Percentiles rank a stretch among this genome's conserved stretches.
Conservation (phyloP, 2,797 vertebrate species). For the Argentina silus region DNA sequence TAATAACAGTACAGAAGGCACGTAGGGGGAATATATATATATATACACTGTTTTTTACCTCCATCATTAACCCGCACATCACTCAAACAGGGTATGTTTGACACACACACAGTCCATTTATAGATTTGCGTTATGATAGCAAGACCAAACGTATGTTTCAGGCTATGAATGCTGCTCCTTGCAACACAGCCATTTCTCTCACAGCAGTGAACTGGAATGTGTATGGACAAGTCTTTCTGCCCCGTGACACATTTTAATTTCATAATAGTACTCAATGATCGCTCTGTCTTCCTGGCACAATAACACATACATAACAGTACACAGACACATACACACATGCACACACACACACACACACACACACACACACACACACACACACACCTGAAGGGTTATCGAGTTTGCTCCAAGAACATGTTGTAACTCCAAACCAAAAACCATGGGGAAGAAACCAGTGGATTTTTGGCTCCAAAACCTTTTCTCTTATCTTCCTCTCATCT, state of each 20-base stretch:
- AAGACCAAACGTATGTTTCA: conserved; percentile 54
- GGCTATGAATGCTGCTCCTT: conserved; percentile 39
- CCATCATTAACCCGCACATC: too few relatives aligned
- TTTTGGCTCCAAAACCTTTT: conserved; percentile 6
- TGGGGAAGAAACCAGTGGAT: not conserved
- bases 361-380: not conserved
- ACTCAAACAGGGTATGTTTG: too few relatives aligned
- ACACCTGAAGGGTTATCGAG: conserved; percentile 19
- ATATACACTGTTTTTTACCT: too few relatives aligned
- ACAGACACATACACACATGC: not conserved
- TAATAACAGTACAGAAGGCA: too few relatives aligned
- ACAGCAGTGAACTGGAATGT: conserved; percentile 30
- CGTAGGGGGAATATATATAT: too few relatives aligned
- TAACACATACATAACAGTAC: conserved; percentile 17
- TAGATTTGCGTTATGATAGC: conserved; percentile 33
- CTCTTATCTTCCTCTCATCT: not conserved
- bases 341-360: too few relatives aligned
- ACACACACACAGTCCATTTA: too few relatives aligned
- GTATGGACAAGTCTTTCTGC: conserved; percentile 55
- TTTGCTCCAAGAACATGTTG: conserved; percentile 13
- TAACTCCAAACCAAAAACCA: conserved; percentile 22
- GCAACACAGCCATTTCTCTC: conserved; percentile 27
- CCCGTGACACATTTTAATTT: conserved; percentile 49
- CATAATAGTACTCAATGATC: conserved; percentile 48
- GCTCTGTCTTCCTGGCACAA: conserved; percentile 43